A percentile compares a stretch with the other conserved stretches of the same genome.
phyloP scores from a whole-genome alignment of 2,113 vertebrate genomes.

The Catharus fuscescens region DNA sequence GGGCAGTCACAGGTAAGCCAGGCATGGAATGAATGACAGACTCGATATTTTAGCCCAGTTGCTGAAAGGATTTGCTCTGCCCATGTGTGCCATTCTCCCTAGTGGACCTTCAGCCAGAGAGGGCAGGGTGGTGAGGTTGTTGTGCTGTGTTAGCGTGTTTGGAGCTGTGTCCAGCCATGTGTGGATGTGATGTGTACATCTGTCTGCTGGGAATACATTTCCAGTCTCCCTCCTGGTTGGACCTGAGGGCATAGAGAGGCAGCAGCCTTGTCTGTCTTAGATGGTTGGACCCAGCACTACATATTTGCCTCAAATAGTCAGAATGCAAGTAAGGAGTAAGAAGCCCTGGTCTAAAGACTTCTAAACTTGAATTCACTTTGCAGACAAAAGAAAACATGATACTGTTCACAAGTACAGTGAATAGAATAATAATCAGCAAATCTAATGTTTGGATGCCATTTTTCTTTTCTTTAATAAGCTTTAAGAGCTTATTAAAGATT shows the following conservation, averaged over 20 bases:
- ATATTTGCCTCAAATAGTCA: not conserved
- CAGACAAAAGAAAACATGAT: not conserved
- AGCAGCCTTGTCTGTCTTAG: not conserved
- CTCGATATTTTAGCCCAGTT: not conserved
- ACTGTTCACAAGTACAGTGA: fast-evolving
- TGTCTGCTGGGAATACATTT: not conserved
- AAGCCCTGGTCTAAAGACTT: not conserved
- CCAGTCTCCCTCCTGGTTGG: not conserved
- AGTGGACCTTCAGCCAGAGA: not conserved
- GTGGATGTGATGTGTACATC: not conserved
- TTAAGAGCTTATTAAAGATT: not conserved
- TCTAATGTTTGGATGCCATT: not conserved
- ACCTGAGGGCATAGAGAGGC: not conserved
- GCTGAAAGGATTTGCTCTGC: not conserved
- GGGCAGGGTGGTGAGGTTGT: not conserved
- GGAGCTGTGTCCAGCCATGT: not conserved
- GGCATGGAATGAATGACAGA: not conserved
- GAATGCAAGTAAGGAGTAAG: not conserved
- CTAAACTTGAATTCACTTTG: not conserved
- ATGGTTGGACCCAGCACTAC: not conserved
- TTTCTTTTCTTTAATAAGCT: not conserved
- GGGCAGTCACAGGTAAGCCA: not conserved
- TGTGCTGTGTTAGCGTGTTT: not conserved
- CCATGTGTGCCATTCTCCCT: not conserved
- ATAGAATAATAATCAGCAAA: not conserved